Percentiles rank a stretch among this genome's conserved stretches.
phyloP scores from a whole-genome alignment of 2,888 invertebrate genomes.

The Eilema sororculum region DNA sequence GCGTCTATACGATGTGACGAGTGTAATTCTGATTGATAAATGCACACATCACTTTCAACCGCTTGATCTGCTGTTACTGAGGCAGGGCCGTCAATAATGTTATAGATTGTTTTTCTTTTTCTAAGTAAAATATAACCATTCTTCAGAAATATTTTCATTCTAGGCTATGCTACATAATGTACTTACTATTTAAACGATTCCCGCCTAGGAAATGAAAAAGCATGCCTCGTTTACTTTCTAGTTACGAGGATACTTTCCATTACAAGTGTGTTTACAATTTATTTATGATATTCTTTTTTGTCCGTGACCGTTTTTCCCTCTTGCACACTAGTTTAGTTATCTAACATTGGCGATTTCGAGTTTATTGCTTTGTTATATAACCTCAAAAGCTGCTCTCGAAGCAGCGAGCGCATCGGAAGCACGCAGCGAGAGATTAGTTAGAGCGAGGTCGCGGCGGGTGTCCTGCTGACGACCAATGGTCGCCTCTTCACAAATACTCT shows the following conservation, averaged over 20 bases:
- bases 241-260: not conserved
- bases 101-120: not conserved
- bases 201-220: too few species aligned
- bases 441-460: slow-evolving; percentile 2
- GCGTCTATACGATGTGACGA: not conserved
- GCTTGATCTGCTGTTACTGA: too few species aligned
- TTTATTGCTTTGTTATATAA: slow-evolving; percentile 18
- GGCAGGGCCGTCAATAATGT: not conserved
- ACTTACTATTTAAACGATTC: too few species aligned
- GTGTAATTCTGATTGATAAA: not conserved
- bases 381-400: slow-evolving; percentile 1
- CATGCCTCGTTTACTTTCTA: not conserved
- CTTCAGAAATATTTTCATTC: too few species aligned
- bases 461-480: not conserved
- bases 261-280: not conserved
- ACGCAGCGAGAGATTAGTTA: slow-evolving; percentile 3
- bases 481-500: not conserved
- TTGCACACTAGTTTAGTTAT: not conserved
- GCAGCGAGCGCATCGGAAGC: slow-evolving; percentile 12
- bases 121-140: too few species aligned
- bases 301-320: not conserved
- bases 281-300: not conserved
- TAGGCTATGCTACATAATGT: too few species aligned
- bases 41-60: not conserved
- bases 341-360: slow-evolving; percentile 8